A percentile compares a stretch with the other conserved stretches of the same genome.
Evolutionary conservation across 2,888 invertebrate genomes (phyloP).

Genomic region (Orthosia gothica): DNA sequence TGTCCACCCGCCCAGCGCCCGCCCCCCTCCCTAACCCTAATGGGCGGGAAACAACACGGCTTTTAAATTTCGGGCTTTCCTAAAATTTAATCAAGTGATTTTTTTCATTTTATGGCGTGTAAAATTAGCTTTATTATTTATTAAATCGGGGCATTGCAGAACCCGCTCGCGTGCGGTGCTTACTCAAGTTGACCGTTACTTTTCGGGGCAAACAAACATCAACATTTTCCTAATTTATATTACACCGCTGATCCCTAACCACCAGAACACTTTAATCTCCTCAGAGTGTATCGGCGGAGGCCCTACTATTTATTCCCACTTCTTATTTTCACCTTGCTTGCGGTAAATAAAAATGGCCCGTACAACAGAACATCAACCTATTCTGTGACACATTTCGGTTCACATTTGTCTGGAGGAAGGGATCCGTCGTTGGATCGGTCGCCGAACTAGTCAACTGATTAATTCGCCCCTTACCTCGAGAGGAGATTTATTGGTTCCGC

Average conservation of each 20-base stretch:
- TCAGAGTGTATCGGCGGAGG: slow-evolving; percentile 87
- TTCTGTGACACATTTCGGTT: slow-evolving; percentile 69
- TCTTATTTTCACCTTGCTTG: slow-evolving; percentile 89
- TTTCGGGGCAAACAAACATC: slow-evolving; percentile 75
- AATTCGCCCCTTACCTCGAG: slow-evolving; percentile 91
- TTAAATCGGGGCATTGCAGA: slow-evolving; percentile 62
- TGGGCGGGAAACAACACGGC: slow-evolving; percentile 87
- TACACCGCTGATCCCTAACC: slow-evolving; percentile 78
- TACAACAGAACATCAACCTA: slow-evolving; percentile 75
- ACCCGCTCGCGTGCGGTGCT: slow-evolving; percentile 48
- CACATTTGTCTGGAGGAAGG: slow-evolving; percentile 72
- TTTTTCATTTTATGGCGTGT: slow-evolving; percentile 79
- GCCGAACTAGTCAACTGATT: slow-evolving; percentile 88
- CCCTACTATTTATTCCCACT: slow-evolving; percentile 89
- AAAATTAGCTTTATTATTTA: slow-evolving; percentile 79
- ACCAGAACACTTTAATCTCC: slow-evolving; percentile 89
- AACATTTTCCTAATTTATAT: slow-evolving; percentile 86
- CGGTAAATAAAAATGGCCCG: slow-evolving; percentile 82
- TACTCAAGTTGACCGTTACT: slow-evolving; percentile 55
- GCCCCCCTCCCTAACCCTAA: slow-evolving; percentile 85
- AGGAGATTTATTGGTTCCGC: slow-evolving; percentile 91
- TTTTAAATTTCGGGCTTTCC: slow-evolving; percentile 85
- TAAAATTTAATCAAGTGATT: slow-evolving; percentile 85
- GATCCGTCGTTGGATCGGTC: slow-evolving; percentile 82
- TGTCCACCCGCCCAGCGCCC: slow-evolving; percentile 80